Conservation (phyloP, 2,888 invertebrate genomes). For the Galerucella nymphaeae region DNA sequence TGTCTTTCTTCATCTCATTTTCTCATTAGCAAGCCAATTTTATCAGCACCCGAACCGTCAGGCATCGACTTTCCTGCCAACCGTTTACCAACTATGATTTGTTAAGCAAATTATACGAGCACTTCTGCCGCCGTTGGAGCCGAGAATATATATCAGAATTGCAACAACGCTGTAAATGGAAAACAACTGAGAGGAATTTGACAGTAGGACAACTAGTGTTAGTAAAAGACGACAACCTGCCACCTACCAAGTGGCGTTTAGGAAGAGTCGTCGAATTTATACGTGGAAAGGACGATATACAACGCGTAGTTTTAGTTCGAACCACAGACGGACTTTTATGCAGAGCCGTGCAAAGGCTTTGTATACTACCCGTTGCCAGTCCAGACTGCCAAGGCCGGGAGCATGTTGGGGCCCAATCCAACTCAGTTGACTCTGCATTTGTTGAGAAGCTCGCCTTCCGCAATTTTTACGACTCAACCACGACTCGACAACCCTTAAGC, state of each 20-base stretch:
- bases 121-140: neutral
- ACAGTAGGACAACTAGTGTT: constrained; percentile 4
- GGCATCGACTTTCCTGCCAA: too few species aligned
- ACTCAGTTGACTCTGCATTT: neutral
- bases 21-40: too few species aligned
- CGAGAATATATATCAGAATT: constrained; percentile 2
- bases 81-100: too few species aligned
- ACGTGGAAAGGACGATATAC: neutral
- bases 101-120: neutral
- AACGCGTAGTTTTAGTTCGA: neutral
- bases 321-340: neutral
- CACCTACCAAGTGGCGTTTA: constrained; percentile 8
- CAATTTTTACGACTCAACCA: too few species aligned
- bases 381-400: too few species aligned
- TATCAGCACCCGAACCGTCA: too few species aligned
- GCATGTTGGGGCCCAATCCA: neutral
- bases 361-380: neutral
- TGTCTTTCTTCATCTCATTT: too few species aligned
- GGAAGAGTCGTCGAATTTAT: constrained; percentile 7
- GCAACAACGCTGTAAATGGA: neutral
- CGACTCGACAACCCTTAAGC: too few species aligned
- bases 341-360: constrained; percentile 28
- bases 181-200: neutral
- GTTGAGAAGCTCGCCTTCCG: neutral
- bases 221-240: constrained; percentile 12